Evolutionary conservation across 2,113 vertebrate species (phyloP), one percentile per base, ranked within the genome.

Genomic region (Ascaphus truei): DNA sequence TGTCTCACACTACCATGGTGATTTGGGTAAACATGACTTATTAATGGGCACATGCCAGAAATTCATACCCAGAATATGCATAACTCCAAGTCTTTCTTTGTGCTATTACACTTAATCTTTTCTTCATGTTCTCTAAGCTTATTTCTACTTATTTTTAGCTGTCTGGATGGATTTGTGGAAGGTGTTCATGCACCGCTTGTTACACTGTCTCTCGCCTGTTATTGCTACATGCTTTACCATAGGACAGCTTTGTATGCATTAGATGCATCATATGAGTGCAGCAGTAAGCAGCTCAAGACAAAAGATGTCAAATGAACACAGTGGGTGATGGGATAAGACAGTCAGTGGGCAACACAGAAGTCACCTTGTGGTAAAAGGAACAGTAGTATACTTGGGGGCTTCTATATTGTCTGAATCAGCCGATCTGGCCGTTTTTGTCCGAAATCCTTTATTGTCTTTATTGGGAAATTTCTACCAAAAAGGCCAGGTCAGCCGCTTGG

Each of bases 1-100:
- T 81, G 76, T 79, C 43, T 71, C 56, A 47, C 27, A 56, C 83
- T 72, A 45, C 73, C 64, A 55, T 72, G 33, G 76, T 67, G 72
- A 57, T 62, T 48, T 71, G 25, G 30, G 74, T 60, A 80, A 76
- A 62, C n/a, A 77, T 7, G 3, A 27, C 34, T 77, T 74, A 52
- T 3, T 73, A 47, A 75, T 50, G 31, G 51, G 56, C 66, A 60
- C 51, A 69, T 69, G 66, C 56, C 66, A 69, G 66, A 55, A 69
- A 39, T 69, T 51, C 56, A 58, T 69, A 51, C 51, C 66, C 66
- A 69, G 56, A 10, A 47, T 60, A 76, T 72, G 45, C 43, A 13
- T 7, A 0, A 3, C 75, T 73, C 75, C 72, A 77, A 48, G 66
- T 73, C 60, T 61, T 53, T 75, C 65, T 57, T 61, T 59, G 66